Base-by-base conservation (phyloP, 1,140 invertebrate species). In the Dinoponera quadriceps region DNA sequence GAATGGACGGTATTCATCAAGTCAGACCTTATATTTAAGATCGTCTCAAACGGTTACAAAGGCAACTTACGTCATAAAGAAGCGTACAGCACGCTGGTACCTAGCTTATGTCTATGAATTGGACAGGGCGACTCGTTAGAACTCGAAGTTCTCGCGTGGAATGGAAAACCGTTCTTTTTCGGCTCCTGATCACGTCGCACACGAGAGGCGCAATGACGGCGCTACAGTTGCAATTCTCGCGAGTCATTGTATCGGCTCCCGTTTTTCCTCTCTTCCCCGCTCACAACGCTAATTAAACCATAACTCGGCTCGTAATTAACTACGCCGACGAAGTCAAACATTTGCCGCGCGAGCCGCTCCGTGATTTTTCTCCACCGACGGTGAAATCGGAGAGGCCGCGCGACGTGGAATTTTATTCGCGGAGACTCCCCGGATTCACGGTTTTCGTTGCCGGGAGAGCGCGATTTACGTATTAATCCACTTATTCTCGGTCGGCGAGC, bases 371-470 rank as follows among this genome's bases (percentile, higher is more conserved):
- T 44, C 38, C 27, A 33, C 20, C 49, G 48, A 38, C 11, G 38
- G 14, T 57, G 51, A 80, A 57, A 59, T 80, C 75, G 65, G 38
- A 71, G 69, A 80, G 38, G 11, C 9, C 38, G n/a, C 33, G 54
- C 22, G 33, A 20, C 18, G 22, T 13, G 38, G 38, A 55, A 27
- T 48, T 59, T 68, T 27, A n/a, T 68, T 71, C 51, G n/a, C 20
- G 20, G 33, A 48, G 44, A 3, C 9, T 29, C 62, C 13, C 62
- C 13, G 44, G 33, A 55, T 68, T 18, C 18, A 20, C 22, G n/a
- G 55, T 80, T 80, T 66, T n/a, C 16, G 18, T n/a, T 38, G 22
- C 9, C 7, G 22, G 57, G 44, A 57, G 49, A 33, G n/a, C n/a
- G n/a, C n/a, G 38, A 44, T 44, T 44, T 69, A 22, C 49, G 33